Evolutionary conservation across 1,140 invertebrate genomes (phyloP).

Genomic region (Caenorhabditis latens): DNA sequence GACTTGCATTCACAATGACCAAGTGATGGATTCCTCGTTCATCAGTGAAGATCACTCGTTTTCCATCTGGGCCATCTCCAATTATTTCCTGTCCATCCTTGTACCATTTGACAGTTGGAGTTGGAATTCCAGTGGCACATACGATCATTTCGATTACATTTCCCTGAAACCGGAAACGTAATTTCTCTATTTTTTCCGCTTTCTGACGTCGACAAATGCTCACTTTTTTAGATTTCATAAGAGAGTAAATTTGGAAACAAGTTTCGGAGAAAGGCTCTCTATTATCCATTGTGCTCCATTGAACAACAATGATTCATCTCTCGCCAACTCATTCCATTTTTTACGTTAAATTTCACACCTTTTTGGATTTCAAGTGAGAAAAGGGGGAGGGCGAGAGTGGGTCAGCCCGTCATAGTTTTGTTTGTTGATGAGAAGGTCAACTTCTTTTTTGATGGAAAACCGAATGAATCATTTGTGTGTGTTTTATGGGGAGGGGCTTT

Average conservation of each 20-base stretch:
- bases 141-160: slow-evolving; percentile 68
- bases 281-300: slow-evolving; percentile 20
- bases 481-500: slow-evolving; percentile 9
- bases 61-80: slow-evolving; percentile 73
- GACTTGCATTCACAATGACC: slow-evolving; percentile 69
- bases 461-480: slow-evolving; percentile 46
- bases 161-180: slow-evolving; percentile 61
- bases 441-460: neutral
- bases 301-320: slow-evolving; percentile 44
- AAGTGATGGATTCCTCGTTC: slow-evolving; percentile 76
- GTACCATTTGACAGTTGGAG: slow-evolving; percentile 76
- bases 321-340: slow-evolving; percentile 8
- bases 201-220: slow-evolving; percentile 22
- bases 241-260: slow-evolving; percentile 7
- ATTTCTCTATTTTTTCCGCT: neutral
- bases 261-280: neutral
- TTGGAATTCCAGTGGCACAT: slow-evolving; percentile 72
- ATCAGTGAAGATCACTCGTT: slow-evolving; percentile 76
- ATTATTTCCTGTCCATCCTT: slow-evolving; percentile 75
- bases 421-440: slow-evolving; percentile 50
- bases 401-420: slow-evolving; percentile 20
- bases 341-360: slow-evolving; percentile 45
- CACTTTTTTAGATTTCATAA: slow-evolving; percentile 50
- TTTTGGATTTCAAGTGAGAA: slow-evolving; percentile 1
- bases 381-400: neutral